phyloP scores from a whole-genome alignment of 2,113 vertebrate species.

The Xiphorhynchus elegans region DNA sequence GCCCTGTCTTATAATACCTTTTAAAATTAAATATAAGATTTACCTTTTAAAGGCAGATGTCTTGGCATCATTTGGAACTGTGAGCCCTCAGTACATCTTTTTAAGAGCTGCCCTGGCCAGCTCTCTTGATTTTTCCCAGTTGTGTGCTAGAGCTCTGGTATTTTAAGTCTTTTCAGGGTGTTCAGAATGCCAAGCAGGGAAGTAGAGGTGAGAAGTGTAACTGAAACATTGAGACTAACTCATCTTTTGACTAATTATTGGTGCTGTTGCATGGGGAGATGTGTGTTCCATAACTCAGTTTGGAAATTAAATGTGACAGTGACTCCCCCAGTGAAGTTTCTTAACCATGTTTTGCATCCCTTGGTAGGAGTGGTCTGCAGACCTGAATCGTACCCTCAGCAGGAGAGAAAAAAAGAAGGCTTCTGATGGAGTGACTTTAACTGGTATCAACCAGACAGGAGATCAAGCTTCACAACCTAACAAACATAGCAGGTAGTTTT shows the following conservation, averaged over 20 bases:
- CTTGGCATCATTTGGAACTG: background rate
- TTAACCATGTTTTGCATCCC: fast-evolving
- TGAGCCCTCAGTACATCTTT: background rate
- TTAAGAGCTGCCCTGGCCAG: background rate
- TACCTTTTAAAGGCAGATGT: background rate
- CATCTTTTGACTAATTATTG: background rate
- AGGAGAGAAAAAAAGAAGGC: slow-evolving; percentile 92
- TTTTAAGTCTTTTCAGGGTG: background rate
- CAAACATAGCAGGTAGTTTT: slow-evolving; percentile 83
- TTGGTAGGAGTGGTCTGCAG: slow-evolving; percentile 91
- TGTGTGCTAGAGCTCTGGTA: background rate
- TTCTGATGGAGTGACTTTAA: slow-evolving; percentile 90
- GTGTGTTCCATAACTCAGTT: background rate
- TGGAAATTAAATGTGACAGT: background rate
- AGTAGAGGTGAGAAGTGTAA: background rate
- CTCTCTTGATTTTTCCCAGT: background rate
- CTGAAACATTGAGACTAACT: background rate
- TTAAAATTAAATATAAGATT: background rate
- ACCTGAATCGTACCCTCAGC: slow-evolving; percentile 92
- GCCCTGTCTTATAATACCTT: background rate
- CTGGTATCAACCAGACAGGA: slow-evolving; percentile 89
- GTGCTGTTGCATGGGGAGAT: background rate
- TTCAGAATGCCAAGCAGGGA: background rate
- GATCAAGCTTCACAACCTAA: slow-evolving; percentile 80
- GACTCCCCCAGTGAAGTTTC: background rate